Conservation (phyloP, 2,113 vertebrate genomes). For the Colius striatus region DNA sequence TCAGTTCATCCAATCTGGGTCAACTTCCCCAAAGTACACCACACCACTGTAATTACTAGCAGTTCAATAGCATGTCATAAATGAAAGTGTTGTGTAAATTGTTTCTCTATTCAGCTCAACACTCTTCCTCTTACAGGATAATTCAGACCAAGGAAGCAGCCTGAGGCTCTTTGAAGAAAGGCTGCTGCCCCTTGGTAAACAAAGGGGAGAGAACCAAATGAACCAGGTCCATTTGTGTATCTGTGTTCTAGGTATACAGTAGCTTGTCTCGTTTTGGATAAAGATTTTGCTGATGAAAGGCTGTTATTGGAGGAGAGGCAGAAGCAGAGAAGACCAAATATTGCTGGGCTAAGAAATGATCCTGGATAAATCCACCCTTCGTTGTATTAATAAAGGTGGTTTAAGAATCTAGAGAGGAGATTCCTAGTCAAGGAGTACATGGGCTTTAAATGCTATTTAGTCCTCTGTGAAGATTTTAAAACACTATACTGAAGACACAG, state of each 20-base stretch:
- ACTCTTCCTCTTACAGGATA: neutral
- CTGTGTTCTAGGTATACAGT: neutral
- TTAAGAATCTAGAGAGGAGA: neutral
- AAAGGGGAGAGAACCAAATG: neutral
- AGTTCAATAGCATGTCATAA: neutral
- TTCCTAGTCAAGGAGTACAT: neutral
- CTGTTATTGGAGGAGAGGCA: neutral
- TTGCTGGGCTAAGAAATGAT: neutral
- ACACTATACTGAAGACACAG: neutral
- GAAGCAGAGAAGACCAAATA: neutral
- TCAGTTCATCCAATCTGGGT: neutral
- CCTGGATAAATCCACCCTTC: neutral
- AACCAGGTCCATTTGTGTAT: neutral
- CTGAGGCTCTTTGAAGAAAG: neutral
- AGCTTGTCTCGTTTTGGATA: neutral
- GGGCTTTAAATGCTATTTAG: neutral
- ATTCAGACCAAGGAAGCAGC: neutral
- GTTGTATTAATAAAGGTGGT: neutral
- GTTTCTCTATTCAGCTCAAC: neutral
- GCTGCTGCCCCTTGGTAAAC: accelerated
- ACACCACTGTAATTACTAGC: neutral
- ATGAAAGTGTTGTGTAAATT: neutral
- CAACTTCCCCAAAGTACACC: neutral
- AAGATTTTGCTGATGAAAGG: neutral
- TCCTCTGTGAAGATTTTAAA: neutral